Evolutionary conservation across 2,888 invertebrate genomes (phyloP), one percentile per base, ranked within the genome.

Genomic region (Hirtodrosophila cameraria): DNA sequence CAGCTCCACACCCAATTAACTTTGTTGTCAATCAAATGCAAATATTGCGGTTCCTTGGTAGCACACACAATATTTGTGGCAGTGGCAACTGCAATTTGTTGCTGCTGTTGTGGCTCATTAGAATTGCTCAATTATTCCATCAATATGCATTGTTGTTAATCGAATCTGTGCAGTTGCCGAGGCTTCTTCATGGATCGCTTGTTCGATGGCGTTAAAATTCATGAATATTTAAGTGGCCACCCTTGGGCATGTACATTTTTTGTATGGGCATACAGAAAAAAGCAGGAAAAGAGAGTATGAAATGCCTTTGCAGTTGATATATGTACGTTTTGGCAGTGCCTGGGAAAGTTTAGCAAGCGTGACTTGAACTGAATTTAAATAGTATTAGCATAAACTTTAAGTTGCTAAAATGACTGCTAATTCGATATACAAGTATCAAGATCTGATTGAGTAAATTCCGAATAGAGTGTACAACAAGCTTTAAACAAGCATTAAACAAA

Each of bases 121-220:
- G 81, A 86, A 85, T 77, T 87, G 85, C 78, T 88, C 87, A 88
- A 88, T 88, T 89, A 89, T 89, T 88, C 88, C 87, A 88, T 88
- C 88, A 88, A 87, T 87, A 88, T 81, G 76, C 76, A 78, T 74
- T 75, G 83, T 78, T 66, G 80, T 81, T 78, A 78, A 87, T 86
- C 84, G 79, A 85, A 81, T 83, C 85, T 63, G 42, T 50, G 59
- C 62, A 41, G 64, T 58, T 50, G 48, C 46, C 43, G 45, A 13
- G 15, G 6, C 2, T 41, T 31, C 16, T 39, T 25, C 25, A 28
- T 13, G 39, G 28, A 30, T 30, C 23, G 7, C 25, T 38, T 31
- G n/a, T 46, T 41, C 15, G 18, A 5, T 48, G 68, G 67, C 46
- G 64, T 68, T 54, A 72, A 77, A 77, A 65, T 74, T 74, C 82